Evolutionary conservation across 2,797 vertebrate species (phyloP).

Genomic region (Acanthiza pusilla): DNA sequence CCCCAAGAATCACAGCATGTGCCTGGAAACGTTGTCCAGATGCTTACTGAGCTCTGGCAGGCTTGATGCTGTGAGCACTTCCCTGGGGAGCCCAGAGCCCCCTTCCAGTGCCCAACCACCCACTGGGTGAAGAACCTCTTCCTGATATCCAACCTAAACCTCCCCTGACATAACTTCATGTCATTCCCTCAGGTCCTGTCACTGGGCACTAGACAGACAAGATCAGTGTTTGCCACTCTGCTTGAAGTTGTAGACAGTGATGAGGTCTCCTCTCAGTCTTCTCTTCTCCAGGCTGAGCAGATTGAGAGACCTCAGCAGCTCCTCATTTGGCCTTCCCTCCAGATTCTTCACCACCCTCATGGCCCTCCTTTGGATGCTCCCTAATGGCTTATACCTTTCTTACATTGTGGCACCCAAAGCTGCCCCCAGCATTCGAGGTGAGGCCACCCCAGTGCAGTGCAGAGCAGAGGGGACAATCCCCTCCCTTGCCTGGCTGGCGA

Average conservation of each 20-base stretch:
- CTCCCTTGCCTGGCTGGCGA: accelerated
- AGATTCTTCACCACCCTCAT: neutral
- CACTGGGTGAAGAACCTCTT: neutral
- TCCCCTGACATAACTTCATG: neutral
- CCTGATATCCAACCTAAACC: neutral
- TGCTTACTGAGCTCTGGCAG: neutral
- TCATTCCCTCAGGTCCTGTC: neutral
- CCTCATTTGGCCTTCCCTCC: accelerated
- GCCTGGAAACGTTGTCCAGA: neutral
- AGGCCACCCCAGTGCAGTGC: accelerated
- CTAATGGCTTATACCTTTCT: neutral
- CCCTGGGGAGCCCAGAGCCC: neutral
- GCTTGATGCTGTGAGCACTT: neutral
- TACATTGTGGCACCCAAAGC: accelerated
- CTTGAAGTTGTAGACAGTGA: neutral
- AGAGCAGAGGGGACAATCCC: neutral
- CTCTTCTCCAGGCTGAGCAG: neutral
- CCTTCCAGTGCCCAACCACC: accelerated
- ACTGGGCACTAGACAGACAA: neutral
- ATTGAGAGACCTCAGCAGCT: neutral
- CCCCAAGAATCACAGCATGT: neutral
- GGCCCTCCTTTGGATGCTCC: neutral
- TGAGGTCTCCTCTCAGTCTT: neutral
- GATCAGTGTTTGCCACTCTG: neutral
- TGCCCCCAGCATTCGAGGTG: accelerated